Conservation (phyloP, 2,113 vertebrate genomes). For the Orycteropus afer region DNA sequence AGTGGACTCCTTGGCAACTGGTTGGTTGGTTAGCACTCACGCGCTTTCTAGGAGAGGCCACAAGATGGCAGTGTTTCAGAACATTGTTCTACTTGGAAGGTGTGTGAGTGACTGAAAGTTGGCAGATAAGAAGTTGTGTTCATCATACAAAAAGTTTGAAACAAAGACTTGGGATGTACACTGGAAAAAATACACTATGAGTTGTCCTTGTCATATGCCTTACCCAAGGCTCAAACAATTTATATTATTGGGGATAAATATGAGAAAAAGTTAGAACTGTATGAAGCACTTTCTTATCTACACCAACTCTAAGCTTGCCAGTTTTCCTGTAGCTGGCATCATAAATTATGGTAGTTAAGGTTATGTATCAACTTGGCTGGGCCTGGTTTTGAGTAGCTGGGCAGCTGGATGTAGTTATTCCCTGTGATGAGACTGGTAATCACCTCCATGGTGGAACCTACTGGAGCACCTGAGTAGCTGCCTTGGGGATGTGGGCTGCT, state of each 20-base stretch:
- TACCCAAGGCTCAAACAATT: neutral
- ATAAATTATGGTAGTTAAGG: no score
- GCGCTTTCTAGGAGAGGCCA: neutral
- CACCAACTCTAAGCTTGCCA: neutral
- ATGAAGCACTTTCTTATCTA: neutral
- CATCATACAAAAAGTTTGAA: neutral
- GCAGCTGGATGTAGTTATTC: no score
- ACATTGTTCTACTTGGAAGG: neutral
- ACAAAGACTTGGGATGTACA: neutral
- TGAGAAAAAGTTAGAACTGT: neutral
- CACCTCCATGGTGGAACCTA: no score
- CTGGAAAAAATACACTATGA: neutral
- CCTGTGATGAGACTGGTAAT: no score
- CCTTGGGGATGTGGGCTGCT: no score
- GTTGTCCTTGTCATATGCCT: neutral
- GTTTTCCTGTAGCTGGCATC: neutral
- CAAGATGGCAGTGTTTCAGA: constrained; percentile 78
- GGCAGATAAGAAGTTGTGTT: neutral
- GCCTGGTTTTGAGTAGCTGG: no score
- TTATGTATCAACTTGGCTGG: no score
- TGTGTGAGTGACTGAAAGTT: neutral
- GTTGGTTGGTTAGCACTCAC: neutral
- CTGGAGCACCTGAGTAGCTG: no score
- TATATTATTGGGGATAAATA: neutral
- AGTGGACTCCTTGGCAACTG: neutral